Evolutionary conservation across 2,888 invertebrate species (phyloP).

Genomic region (Cremastinae sp.): DNA sequence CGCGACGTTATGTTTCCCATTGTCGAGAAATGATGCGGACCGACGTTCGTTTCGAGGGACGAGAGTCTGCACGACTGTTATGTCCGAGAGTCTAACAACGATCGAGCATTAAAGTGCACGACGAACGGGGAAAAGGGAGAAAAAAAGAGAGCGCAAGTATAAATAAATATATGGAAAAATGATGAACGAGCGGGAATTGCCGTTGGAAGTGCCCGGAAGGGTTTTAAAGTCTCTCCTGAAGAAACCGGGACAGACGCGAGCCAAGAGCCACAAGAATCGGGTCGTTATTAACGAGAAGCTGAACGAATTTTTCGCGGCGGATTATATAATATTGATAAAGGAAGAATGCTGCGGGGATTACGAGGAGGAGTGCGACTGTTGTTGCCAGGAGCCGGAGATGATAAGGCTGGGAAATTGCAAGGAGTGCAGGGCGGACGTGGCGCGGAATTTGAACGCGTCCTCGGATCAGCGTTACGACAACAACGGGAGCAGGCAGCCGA

Average conservation of each 20-base stretch:
- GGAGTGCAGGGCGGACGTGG: constrained; percentile 78
- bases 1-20: not conserved
- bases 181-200: constrained; percentile 64
- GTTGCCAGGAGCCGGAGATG: constrained; percentile 88
- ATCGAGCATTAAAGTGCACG: not conserved
- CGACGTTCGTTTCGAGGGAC: constrained; percentile 7
- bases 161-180: constrained; percentile 3
- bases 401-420: constrained; percentile 84
- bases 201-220: constrained; percentile 72
- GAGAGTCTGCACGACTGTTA: not conserved
- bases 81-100: not conserved
- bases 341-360: constrained; percentile 93
- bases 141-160: not conserved
- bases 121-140: constrained; percentile 6
- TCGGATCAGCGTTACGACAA: constrained; percentile 52
- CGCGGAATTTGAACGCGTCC: constrained; percentile 76
- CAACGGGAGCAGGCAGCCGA: constrained; percentile 59
- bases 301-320: constrained; percentile 95
- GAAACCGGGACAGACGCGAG: constrained; percentile 86
- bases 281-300: constrained; percentile 94
- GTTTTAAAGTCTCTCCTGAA: constrained; percentile 88
- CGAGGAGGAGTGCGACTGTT: constrained; percentile 86
- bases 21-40: constrained; percentile 18
- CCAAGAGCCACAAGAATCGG: constrained; percentile 86
- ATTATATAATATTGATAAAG: constrained; percentile 94